Evolutionary conservation across 2,797 vertebrate genomes (phyloP).

Genomic region (Oryzias sinensis): DNA sequence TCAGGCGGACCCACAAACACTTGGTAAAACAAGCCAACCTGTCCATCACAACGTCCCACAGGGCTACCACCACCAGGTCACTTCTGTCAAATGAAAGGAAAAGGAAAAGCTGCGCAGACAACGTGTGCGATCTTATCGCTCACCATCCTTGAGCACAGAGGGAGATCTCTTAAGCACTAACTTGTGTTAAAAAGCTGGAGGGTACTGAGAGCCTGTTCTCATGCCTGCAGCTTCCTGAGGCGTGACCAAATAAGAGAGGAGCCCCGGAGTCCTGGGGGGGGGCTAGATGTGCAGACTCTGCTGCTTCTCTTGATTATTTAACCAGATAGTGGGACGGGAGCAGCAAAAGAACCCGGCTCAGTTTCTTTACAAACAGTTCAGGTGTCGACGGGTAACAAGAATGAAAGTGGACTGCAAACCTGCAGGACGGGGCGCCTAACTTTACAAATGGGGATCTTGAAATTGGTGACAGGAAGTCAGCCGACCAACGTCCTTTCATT

Average conservation of each 20-base stretch:
- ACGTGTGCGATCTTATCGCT: constrained; percentile 6
- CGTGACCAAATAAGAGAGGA: constrained; percentile 17
- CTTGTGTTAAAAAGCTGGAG: constrained; percentile 21
- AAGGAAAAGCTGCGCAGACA: no score
- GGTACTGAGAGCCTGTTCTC: constrained; percentile 17
- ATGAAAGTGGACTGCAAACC: not conserved
- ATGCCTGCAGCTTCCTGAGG: constrained; percentile 35
- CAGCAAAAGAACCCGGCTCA: not conserved
- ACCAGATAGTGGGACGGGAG: not conserved
- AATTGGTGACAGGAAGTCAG: constrained; percentile 64
- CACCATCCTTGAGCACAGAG: constrained; percentile 29
- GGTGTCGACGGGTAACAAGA: not conserved
- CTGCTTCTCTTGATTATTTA: not conserved
- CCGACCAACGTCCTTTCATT: constrained; percentile 72
- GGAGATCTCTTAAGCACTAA: constrained; percentile 9
- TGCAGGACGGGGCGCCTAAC: not conserved
- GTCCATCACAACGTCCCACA: constrained; percentile 2
- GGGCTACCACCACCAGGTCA: no score
- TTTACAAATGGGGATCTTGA: constrained; percentile 42
- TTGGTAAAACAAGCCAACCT: constrained; percentile 22
- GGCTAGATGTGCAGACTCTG: constrained; percentile 1
- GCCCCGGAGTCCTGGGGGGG: constrained; percentile 7
- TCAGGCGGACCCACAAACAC: constrained; percentile 21
- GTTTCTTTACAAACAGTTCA: not conserved
- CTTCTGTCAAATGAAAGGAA: no score